Evolutionary conservation across 2,797 vertebrate species (phyloP), one percentile per base, ranked within the genome.

Genomic region (Paguma larvata): DNA sequence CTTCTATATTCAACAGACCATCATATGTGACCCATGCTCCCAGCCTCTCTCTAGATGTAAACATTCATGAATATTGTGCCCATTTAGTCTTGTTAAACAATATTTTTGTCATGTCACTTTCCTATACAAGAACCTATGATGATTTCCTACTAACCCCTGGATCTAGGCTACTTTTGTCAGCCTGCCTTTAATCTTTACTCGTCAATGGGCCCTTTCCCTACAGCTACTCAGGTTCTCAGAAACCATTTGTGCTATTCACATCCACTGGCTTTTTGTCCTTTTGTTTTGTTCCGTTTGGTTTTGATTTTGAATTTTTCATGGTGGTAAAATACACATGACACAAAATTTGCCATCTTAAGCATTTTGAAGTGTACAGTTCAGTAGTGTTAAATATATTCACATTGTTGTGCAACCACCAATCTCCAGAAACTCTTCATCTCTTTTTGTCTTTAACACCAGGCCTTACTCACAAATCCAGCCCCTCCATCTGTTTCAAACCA

Each of bases 81-180:
- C 25, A 89, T 75, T 90, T 97, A 95, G 89, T 89, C 82, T 97
- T 88, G 67, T 92, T 96, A 96, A 96, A 87, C 14, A 94, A 51
- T 44, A 82, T 91, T 96, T 97, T 90, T 95, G 72, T 91, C 30
- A 56, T 44, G 18, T 78, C 80, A 78, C 38, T 86, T 95, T 75
- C 59, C 34, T 89, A 65, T 38, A 94, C 27, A 85, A 86, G 75
- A 96, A 83, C 21, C 25, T 56, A 41, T 25, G 44, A 65, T 11
- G 25, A 68, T 25, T 96, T 94, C 65, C 16, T 86, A 86, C 62
- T 95, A 91, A 85, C 83, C 92, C 65, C 75, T 68, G 53, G 41
- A 79, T 93, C 46, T 89, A 62, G 75, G 83, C 32, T 59, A 41
- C 32, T 80, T 80, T 82, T 89, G 34, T 91, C 91, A 93, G 48